Base-by-base conservation (phyloP, 2,888 invertebrate species). In the Dryomyza anilis region DNA sequence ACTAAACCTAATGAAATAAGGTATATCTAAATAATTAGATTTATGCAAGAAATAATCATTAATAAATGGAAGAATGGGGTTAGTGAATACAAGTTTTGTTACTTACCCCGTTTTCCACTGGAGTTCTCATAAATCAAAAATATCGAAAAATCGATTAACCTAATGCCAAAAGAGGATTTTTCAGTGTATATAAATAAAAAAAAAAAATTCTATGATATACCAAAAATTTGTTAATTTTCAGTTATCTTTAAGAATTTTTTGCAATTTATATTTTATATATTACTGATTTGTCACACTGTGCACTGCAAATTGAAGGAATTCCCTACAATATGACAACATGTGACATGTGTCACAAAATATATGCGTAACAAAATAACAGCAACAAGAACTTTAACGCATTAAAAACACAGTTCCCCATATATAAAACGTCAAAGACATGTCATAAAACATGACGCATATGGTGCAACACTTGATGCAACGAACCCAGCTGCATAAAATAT, bases 401-500 rank as follows among this genome's bases (percentile, higher is more conserved):
- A 67, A 69, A 69, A 69, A 63, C 69, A 67, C 67, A 70, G 65
- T 70, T 69, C 66, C 69, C 66, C 67, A 69, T 67, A 64, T 70
- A 67, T 53, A 27, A 46, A 29, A 21, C 36, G 21, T 53, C 27
- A 48, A 27, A 43, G 14, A 16, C 33, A 61, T 50, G 29, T 50
- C 45, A 52, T 27, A 52, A 29, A 27, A 14, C 45, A 23, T 55
- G 55, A 14, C 30, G 27, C 59, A 48, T 45, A 43, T 57, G 59
- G 29, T 33, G 53, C 52, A 39, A 12, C 30, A 48, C n/a, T 25
- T 16, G 8, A 33, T 39, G 39, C n/a, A 33, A 55, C 1, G 39
- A 25, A 56, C 23, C 39, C 25, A 10, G 25, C 6, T 50, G 50
- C 25, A 3, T 50, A 6, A 16, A 43, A 2, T 8, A 14, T 25